These are phyloP conservation scores for Parasteatoda lunata DNA, from an alignment of 2,888 invertebrate species.

Conservation along the genomic window DNA sequence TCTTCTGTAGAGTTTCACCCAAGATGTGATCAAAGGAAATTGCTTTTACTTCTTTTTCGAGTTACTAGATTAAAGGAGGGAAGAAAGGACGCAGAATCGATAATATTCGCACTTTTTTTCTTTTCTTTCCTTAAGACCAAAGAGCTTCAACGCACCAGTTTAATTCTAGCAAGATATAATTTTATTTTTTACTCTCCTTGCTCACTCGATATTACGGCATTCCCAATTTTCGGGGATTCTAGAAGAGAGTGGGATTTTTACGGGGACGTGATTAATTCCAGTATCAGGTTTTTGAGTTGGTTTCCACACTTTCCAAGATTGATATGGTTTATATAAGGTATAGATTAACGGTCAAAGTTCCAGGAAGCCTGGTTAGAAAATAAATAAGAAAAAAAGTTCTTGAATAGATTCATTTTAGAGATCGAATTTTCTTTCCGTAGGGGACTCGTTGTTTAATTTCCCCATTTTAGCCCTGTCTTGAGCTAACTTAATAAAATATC, in stretches of 20 bases:
- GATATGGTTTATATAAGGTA: constrained; percentile 18
- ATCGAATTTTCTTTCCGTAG: background rate
- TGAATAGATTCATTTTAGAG: background rate
- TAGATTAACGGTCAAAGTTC: background rate
- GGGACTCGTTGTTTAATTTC: background rate
- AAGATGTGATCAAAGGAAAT: constrained; percentile 66
- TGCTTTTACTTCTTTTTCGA: constrained; percentile 61
- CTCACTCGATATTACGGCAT: background rate
- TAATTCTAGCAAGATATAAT: constrained; percentile 41
- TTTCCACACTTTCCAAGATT: constrained; percentile 42
- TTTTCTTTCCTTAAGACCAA: constrained; percentile 20
- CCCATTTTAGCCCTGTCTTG: background rate
- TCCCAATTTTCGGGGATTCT: constrained; percentile 44
- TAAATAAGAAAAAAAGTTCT: background rate
- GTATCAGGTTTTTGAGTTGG: constrained; percentile 36
- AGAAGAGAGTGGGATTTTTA: constrained; percentile 20
- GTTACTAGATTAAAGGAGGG: constrained; percentile 62
- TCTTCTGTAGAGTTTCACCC: constrained; percentile 38
- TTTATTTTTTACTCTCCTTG: constrained; percentile 11
- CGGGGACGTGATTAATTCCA: constrained; percentile 53
- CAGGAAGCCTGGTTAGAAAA: background rate
- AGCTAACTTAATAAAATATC: constrained; percentile 2
- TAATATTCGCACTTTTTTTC: constrained; percentile 57
- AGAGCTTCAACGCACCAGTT: constrained; percentile 20
- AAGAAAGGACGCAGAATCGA: constrained; percentile 47